Percentiles rank a stretch among this genome's conserved stretches.
Evolutionary conservation across 2,113 vertebrate species (phyloP).

Genomic region (Pygoscelis adeliae): DNA sequence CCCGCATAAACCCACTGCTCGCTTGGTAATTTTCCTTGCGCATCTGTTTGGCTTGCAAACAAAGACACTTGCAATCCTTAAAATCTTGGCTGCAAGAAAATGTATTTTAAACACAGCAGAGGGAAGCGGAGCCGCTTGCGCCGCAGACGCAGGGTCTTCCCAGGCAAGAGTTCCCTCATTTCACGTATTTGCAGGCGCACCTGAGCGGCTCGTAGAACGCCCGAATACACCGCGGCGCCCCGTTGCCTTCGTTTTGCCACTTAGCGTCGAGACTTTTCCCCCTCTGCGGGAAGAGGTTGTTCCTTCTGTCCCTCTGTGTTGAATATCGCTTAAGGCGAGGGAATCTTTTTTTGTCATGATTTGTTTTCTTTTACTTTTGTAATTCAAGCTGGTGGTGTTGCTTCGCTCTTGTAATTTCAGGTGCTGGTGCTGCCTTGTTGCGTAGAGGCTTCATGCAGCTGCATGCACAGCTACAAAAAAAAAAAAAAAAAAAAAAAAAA

Average conservation of each 20-base stretch:
- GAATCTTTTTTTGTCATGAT: too few relatives aligned
- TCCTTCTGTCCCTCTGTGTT: not conserved
- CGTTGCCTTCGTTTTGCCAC: not conserved
- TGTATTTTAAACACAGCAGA: rapidly evolving
- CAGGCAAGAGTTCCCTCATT: rapidly evolving
- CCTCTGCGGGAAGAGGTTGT: not conserved
- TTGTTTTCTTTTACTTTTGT: not conserved
- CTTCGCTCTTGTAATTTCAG: not conserved
- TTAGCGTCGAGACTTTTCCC: too few relatives aligned
- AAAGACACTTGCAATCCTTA: not conserved
- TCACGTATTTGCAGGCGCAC: rapidly evolving
- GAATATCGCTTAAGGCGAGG: not conserved
- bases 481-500: too few relatives aligned
- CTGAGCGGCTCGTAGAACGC: not conserved
- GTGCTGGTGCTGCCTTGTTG: too few relatives aligned
- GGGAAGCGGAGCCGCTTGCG: not conserved
- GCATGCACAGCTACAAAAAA: too few relatives aligned
- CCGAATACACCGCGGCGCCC: rapidly evolving
- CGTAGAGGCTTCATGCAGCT: not conserved
- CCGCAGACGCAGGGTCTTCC: rapidly evolving
- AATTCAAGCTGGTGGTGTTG: not conserved
- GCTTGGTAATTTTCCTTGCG: not conserved
- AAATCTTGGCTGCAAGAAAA: not conserved
- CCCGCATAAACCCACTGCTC: not conserved
- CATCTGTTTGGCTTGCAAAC: not conserved